Percentiles rank a stretch among this genome's conserved stretches.
Conservation (phyloP, 2,797 vertebrate species). For the Intellagama lesueurii region DNA sequence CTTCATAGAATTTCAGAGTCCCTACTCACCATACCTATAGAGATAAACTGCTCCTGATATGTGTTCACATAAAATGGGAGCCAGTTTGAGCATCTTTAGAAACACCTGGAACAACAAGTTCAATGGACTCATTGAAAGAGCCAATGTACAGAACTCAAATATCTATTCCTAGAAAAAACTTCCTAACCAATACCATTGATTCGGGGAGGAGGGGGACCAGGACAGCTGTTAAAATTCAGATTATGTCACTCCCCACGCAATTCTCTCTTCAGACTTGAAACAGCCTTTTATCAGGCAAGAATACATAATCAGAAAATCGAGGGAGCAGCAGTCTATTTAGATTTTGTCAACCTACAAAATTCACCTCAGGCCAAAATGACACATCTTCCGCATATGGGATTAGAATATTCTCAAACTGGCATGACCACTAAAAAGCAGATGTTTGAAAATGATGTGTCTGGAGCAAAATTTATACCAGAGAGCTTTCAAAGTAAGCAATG, state of each 20-base stretch:
- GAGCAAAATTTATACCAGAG: conserved; percentile 40
- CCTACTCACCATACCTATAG: background rate
- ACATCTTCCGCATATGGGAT: background rate
- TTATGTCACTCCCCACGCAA: background rate
- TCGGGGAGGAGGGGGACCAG: conserved; percentile 5
- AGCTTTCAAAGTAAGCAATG: background rate
- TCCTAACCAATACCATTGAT: background rate
- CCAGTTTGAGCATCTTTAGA: background rate
- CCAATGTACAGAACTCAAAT: background rate
- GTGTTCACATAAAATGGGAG: background rate
- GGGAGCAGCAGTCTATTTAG: background rate
- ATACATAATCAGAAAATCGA: background rate
- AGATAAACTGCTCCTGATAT: background rate
- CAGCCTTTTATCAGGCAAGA: background rate
- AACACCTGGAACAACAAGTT: background rate
- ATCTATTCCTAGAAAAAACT: background rate
- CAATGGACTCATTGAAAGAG: background rate
- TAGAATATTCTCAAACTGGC: conserved; percentile 8
- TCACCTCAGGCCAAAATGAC: background rate
- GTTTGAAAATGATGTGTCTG: conserved; percentile 38
- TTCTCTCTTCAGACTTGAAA: background rate
- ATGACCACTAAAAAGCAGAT: conserved; percentile 9
- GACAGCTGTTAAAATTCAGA: conserved; percentile 18
- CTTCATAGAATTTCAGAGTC: background rate
- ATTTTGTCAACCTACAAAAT: conserved; percentile 22